phyloP scores from a whole-genome alignment of 2,797 vertebrate genomes.

The Notoglanidium macrostoma region DNA sequence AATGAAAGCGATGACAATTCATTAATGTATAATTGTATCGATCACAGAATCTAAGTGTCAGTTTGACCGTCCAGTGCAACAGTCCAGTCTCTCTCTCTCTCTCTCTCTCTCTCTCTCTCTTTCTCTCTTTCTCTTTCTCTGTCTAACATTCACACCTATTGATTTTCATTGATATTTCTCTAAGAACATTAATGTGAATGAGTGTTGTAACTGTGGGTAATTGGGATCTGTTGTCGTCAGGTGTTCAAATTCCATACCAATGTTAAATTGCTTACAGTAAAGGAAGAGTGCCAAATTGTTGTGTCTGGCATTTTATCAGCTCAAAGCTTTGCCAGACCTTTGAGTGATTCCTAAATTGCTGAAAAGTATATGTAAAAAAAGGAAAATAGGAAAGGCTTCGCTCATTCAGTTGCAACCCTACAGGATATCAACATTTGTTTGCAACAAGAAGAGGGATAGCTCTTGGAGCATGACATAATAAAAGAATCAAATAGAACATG shows the following conservation, averaged over 20 bases:
- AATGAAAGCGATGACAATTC: background rate
- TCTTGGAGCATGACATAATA: background rate
- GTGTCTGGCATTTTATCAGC: background rate
- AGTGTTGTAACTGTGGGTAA: background rate
- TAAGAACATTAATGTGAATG: background rate
- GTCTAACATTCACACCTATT: background rate
- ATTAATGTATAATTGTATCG: background rate
- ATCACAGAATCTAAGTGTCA: background rate
- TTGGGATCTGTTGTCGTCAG: background rate
- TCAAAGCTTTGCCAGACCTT: background rate
- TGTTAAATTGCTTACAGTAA: background rate
- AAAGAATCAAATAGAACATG: background rate
- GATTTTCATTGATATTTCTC: conserved; percentile 9
- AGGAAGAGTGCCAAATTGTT: background rate
- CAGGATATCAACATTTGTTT: background rate
- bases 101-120: background rate
- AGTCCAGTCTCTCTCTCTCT: background rate
- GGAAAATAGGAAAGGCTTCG: background rate
- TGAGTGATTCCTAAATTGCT: background rate
- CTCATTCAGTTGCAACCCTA: background rate
- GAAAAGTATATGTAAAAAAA: background rate
- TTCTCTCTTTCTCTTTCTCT: background rate
- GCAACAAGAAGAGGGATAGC: background rate
- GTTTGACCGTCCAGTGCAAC: background rate
- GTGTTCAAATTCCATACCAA: background rate